phyloP scores from a whole-genome alignment of 2,797 vertebrate species.

The Sebastes kiyomatsui region DNA sequence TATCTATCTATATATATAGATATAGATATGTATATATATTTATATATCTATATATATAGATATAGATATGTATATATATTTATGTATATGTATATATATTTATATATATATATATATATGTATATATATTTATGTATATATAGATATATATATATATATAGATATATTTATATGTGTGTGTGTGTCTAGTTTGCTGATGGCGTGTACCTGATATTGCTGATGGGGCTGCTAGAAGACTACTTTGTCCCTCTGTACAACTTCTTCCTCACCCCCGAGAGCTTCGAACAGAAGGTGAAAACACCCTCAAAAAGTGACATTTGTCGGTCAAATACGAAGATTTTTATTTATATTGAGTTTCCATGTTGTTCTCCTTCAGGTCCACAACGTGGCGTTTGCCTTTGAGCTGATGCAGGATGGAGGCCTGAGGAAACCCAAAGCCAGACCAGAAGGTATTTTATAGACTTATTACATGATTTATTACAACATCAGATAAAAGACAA shows the following conservation, averaged over 20 bases:
- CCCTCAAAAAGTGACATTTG: not conserved
- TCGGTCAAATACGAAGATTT: not conserved
- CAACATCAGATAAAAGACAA: not conserved
- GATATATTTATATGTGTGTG: not conserved
- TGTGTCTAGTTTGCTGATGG: conserved; percentile 94
- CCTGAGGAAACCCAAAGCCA: conserved; percentile 95
- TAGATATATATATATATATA: not conserved
- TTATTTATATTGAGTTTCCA: not conserved
- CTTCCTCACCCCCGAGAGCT: conserved; percentile 94
- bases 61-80: not conserved
- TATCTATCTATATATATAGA: too few species aligned
- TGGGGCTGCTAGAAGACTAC: conserved; percentile 96
- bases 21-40: too few species aligned
- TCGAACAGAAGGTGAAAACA: conserved; percentile 92
- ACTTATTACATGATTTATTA: not conserved
- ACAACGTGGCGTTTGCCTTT: conserved; percentile 95
- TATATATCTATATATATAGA: too few species aligned
- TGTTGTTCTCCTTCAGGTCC: conserved; percentile 84
- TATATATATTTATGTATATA: too few species aligned
- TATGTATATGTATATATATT: too few species aligned
- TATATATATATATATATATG: not conserved
- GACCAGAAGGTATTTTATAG: conserved; percentile 91
- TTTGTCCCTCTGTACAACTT: conserved; percentile 97
- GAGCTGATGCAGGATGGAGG: conserved; percentile 98
- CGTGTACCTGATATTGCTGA: conserved; percentile 95